Evolutionary conservation across 64 coral and sea anemone species (phyloP).

Genomic region (Actinia tenebrosa): DNA sequence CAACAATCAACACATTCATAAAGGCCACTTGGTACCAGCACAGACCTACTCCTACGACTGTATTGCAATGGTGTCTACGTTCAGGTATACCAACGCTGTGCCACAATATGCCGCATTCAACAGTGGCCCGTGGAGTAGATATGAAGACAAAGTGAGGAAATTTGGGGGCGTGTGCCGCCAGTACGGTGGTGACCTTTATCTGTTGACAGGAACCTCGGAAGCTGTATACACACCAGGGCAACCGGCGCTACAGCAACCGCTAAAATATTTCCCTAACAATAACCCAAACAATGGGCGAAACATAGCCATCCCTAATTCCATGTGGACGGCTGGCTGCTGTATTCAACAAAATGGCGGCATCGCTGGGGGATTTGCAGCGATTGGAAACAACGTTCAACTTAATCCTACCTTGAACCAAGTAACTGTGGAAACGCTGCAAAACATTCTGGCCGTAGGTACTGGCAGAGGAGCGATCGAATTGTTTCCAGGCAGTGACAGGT

Average conservation of each 20-base stretch:
- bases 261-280: background rate
- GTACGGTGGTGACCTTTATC: background rate
- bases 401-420: background rate
- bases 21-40: slow-evolving; percentile 28
- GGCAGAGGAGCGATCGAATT: background rate
- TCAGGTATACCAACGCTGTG: slow-evolving; percentile 38
- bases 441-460: background rate
- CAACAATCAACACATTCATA: background rate
- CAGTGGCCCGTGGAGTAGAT: background rate
- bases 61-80: background rate
- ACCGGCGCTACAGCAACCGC: background rate
- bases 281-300: background rate
- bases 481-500: background rate
- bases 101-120: slow-evolving; percentile 15
- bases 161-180: background rate
- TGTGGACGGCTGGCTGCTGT: slow-evolving; percentile 44
- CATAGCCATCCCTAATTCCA: slow-evolving; percentile 27
- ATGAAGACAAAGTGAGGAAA: slow-evolving; percentile 14
- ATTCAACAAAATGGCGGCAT: background rate
- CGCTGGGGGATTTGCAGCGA: slow-evolving; percentile 14
- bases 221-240: background rate
- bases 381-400: slow-evolving; percentile 19
- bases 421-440: background rate
- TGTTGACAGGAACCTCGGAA: slow-evolving; percentile 28
- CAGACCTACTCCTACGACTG: slow-evolving; percentile 23